phyloP scores from a whole-genome alignment of 2,888 invertebrate species.

The Eueremaeus valkanovi region DNA sequence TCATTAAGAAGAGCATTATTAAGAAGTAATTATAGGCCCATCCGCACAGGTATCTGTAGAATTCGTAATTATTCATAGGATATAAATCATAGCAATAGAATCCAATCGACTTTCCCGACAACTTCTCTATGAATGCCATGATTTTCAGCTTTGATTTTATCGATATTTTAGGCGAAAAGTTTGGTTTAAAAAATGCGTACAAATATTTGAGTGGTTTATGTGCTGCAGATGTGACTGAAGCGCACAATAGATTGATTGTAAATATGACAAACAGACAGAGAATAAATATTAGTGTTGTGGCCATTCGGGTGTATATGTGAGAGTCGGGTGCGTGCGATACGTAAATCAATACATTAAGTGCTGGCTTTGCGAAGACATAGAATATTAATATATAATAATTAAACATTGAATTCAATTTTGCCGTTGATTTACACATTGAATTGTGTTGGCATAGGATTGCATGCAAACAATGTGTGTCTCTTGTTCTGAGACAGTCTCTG shows the following conservation, averaged over 20 bases:
- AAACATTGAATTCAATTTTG: not conserved
- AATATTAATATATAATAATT: not conserved
- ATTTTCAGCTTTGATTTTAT: no score
- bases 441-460: not conserved
- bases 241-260: not conserved
- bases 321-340: not conserved
- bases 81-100: no score
- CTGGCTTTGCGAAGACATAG: not conserved
- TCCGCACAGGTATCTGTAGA: not conserved
- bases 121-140: no score
- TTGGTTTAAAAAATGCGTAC: no score
- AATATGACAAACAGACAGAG: not conserved
- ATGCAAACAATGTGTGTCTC: not conserved
- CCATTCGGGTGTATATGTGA: not conserved
- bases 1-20: not conserved
- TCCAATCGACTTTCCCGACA: no score
- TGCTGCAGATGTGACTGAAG: not conserved
- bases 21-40: slow-evolving; percentile 2
- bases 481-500: not conserved
- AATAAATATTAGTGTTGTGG: not conserved
- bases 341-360: not conserved
- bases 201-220: not conserved
- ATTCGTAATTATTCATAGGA: no score
- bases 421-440: not conserved
- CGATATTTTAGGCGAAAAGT: no score